phyloP scores from a whole-genome alignment of 2,797 vertebrate genomes.

The Amniataba percoides region DNA sequence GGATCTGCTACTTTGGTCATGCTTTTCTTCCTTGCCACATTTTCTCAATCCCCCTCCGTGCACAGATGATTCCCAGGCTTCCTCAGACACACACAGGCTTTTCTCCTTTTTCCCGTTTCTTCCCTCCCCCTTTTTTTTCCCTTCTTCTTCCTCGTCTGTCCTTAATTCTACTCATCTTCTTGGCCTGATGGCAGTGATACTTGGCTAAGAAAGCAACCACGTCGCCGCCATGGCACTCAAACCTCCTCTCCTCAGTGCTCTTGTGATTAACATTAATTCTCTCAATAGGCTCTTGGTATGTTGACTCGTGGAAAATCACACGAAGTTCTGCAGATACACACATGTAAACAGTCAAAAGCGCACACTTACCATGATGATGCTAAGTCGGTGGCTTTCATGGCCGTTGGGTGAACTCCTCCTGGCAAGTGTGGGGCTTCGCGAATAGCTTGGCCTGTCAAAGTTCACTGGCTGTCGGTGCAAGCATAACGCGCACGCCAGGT shows the following conservation, averaged over 20 bases:
- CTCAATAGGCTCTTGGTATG: background rate
- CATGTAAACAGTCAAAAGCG: constrained; percentile 6
- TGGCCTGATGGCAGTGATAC: constrained; percentile 6
- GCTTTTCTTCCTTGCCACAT: constrained; percentile 64
- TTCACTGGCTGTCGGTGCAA: constrained; percentile 23
- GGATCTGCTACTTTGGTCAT: constrained; percentile 65
- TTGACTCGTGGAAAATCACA: constrained; percentile 33
- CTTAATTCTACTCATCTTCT: constrained; percentile 8
- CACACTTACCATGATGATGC: constrained; percentile 16
- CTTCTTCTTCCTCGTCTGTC: background rate
- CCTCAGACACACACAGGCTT: constrained; percentile 24
- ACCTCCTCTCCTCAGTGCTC: background rate
- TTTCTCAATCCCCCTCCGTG: constrained; percentile 59
- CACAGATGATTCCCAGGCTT: constrained; percentile 68
- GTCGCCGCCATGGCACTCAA: constrained; percentile 8
- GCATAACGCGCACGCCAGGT: constrained; percentile 33
- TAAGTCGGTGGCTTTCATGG: constrained; percentile 45
- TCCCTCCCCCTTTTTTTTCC: background rate
- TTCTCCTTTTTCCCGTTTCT: background rate
- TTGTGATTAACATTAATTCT: constrained; percentile 27
- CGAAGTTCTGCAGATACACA: background rate
- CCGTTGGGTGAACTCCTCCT: constrained; percentile 58
- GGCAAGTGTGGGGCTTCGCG: constrained; percentile 37
- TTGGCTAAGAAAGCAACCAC: constrained; percentile 31
- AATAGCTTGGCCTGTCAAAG: constrained; percentile 47